Base-by-base conservation (phyloP, 2,797 vertebrate genomes). In the Aeoliscus strigatus region DNA sequence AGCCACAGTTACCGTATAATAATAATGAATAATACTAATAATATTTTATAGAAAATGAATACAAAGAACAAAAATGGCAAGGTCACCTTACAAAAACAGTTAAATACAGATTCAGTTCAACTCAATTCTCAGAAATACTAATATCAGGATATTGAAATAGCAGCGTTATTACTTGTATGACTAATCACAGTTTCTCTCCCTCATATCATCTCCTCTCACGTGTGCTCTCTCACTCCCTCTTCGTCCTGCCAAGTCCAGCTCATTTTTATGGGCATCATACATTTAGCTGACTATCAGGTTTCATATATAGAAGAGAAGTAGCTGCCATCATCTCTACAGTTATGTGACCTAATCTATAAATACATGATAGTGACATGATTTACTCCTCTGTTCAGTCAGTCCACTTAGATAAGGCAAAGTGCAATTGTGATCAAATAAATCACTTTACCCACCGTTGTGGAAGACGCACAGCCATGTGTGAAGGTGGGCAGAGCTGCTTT, bases 271-370 rank as follows among this genome's bases (percentile, higher is more conserved):
- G 56, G 23, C 46, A 11, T 13, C 34, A 9, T 25, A 28, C 60
- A 57, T 56, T 40, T 57, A 41, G 47, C 54, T 28, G 38, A 33
- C 43, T 57, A 71, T 74, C 70, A 59, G 60, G 39, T 51, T 44
- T 66, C 59, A 51, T 48, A 49, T 72, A 67, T 66, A 57, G 56
- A 64, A 41, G 54, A 65, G 45, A 58, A 55, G 53, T 43, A 30
- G 64, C 44, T 41, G 52, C 52, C 57, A 49, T 66, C 39, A 54
- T 49, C 48, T 24, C 55, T 39, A 32, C 15, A 43, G 63, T 74
- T 36, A 59, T 40, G 14, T 51, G 58, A 62, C 53, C 73, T 70
- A 36, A 52, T 59, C 67, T 80, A 77, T 73, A 79, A 73, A 70
- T 77, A 70, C 60, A 48, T 43, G 45, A 60, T 56, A 53, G 43